Evolutionary conservation across 1,140 invertebrate species (phyloP), one percentile per base, ranked within the genome.

Genomic region (Eufriesea mexicana): DNA sequence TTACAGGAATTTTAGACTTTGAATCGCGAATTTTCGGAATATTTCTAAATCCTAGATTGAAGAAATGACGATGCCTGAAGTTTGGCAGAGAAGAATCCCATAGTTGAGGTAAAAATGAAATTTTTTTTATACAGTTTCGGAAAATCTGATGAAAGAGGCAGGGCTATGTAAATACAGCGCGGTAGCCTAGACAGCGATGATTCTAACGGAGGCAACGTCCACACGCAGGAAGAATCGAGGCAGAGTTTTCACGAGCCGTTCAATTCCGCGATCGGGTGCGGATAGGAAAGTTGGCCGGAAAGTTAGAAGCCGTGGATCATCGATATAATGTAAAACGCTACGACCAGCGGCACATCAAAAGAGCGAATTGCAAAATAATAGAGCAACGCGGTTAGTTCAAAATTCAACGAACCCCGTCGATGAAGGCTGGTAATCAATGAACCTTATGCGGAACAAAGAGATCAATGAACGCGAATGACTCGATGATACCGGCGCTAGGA

Each of bases 391-490:
- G 73, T 82, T 76, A 82, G 79, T 68, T 82, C 79, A 68, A 82
- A 82, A 76, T 83, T 83, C 75, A 83, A 78, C 75, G 62, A 76
- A 49, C 49, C 74, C 57, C 66, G 49, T 18, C 55, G 45, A 70
- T 70, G 8, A 47, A 47, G 64, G 61, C 45, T 57, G 67, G 66
- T 78, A 68, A 78, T 83, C 75, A 71, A 79, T 83, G 81, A 83
- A 83, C 74, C 74, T 70, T 64, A 77, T 28, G 67, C 55, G 81
- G 57, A 42, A 77, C 64, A 70, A 70, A 83, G 75, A 78, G 67
- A 83, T 83, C 74, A 79, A 83, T 78, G 74, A 70, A 83, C 81
- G 81, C 64, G 75, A 83, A 77, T 78, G 74, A 79, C 81, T 83
- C 81, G 81, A 83, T 83, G 81, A 83, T 62, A 28, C 51, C 51